Evolutionary conservation across 2,113 vertebrate genomes (phyloP), one percentile per base, ranked within the genome.

Genomic region (Chitala chitala): DNA sequence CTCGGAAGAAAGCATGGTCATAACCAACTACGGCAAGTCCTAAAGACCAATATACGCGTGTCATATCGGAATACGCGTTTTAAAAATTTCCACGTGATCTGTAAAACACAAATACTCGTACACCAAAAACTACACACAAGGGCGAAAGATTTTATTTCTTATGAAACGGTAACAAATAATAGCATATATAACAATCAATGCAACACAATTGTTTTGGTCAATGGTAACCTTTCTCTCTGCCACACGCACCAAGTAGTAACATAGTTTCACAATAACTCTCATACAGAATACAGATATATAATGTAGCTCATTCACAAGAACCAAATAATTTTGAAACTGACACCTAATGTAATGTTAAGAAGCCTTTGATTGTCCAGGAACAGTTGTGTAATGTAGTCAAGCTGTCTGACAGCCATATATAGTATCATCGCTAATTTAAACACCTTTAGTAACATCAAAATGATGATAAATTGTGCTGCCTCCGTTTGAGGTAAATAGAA

Each of bases 151-250:
- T 72, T 42, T 85, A 74, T 78, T 71, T 83, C 84, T 84, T 82
- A 83, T 79, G 85, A 89, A 86, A 77, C 81, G 82, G 86, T 85
- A 86, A 76, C 85, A 89, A 89, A 85, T 20, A 84, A 75, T 82
- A 78, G 71, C 80, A 74, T 78, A 82, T 83, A 82, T 53, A 82
- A 84, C 72, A 84, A 75, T 73, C n/a, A n/a, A n/a, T n/a, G n/a
- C 78, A 77, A 82, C 80, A 73, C 78, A 79, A 81, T 69, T 17
- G 22, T 29, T 78, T 78, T 75, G 72, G 68, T 70, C 58, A 61
- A 36, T 61, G 31, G 54, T 61, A 26, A 72, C 66, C 17, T 58
- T 24, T 58, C 72, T 54, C 29, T 12, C 42, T 44, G 56, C 75
- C 65, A 36, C 68, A 69, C 59, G 79, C 44, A 36, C 66, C 76